Conservation (phyloP, 2,888 invertebrate species). For the Dasypolia templi region DNA sequence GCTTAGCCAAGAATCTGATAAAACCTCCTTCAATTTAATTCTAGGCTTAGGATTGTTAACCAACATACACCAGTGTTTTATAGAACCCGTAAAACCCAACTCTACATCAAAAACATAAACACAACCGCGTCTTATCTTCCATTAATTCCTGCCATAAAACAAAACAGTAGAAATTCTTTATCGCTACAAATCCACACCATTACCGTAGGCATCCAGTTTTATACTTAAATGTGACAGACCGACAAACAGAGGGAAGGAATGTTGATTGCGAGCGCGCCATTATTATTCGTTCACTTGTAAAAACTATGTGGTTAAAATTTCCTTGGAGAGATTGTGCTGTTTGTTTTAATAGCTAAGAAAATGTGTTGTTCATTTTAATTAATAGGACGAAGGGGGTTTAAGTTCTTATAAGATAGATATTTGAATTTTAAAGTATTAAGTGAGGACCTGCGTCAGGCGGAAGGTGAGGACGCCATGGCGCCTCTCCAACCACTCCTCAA, state of each 20-base stretch:
- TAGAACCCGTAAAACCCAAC: neutral
- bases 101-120: constrained; percentile 11
- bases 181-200: constrained; percentile 35
- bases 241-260: constrained; percentile 54
- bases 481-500: too few species aligned
- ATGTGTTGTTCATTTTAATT: neutral
- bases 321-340: neutral
- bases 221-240: constrained; percentile 54
- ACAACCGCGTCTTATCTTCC: constrained; percentile 24
- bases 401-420: neutral
- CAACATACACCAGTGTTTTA: neutral
- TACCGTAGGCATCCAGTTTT: constrained; percentile 49
- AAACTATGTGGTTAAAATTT: constrained; percentile 44
- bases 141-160: constrained; percentile 31
- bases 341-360: constrained; percentile 3
- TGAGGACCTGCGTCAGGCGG: too few species aligned
- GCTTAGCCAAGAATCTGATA: neutral
- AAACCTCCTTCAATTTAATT: neutral
- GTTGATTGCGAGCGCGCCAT: constrained; percentile 56
- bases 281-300: constrained; percentile 51
- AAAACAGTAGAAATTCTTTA: constrained; percentile 45
- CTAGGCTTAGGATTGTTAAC: neutral
- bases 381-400: neutral
- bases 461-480: too few species aligned
- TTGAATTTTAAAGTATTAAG: too few species aligned